Evolutionary conservation across 2,888 invertebrate species (phyloP), one percentile per base, ranked within the genome.

Genomic region (Agriopis leucophaearia): DNA sequence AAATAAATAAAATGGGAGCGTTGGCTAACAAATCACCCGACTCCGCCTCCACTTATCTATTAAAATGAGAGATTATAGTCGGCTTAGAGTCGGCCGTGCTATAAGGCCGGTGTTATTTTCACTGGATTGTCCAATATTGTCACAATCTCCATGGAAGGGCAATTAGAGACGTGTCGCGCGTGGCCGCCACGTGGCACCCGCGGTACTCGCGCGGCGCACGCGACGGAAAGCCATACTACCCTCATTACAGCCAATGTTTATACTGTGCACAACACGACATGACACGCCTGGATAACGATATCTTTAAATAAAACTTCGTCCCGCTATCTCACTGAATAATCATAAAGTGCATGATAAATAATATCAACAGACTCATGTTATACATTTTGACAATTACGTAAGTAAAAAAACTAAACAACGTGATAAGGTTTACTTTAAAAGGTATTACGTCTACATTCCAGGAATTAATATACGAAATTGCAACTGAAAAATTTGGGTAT

Each of bases 121-220:
- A 91, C 89, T 89, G 85, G 91, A 92, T 93, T 92, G 93, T 91
- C 84, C 90, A 92, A 93, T 94, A 92, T 94, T 93, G 93, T 92
- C 90, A 87, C 88, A 91, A 89, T 87, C 88, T 87, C 85, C 84
- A 89, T 91, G 85, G 87, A 84, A 88, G 89, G 92, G 92, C 92
- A 93, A 94, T 94, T 93, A 94, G 90, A 88, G 88, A 88, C 81
- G 91, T 89, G 91, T 88, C 75, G 83, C 93, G 89, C 93, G 94
- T 93, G 93, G 78, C 91, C 71, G 82, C 52, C 93, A 83, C 92
- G 93, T 91, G 93, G 69, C 89, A 73, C 42, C 70, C 71, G 72
- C 76, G 72, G 55, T 65, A 71, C 64, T 77, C 72, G 71, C 74
- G 55, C 71, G 70, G 81, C 81, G 83, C 88, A 81, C 86, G 83